Evolutionary conservation across 2,888 invertebrate genomes (phyloP), one percentile per base, ranked within the genome.

Genomic region (Drosophila stalkeri): DNA sequence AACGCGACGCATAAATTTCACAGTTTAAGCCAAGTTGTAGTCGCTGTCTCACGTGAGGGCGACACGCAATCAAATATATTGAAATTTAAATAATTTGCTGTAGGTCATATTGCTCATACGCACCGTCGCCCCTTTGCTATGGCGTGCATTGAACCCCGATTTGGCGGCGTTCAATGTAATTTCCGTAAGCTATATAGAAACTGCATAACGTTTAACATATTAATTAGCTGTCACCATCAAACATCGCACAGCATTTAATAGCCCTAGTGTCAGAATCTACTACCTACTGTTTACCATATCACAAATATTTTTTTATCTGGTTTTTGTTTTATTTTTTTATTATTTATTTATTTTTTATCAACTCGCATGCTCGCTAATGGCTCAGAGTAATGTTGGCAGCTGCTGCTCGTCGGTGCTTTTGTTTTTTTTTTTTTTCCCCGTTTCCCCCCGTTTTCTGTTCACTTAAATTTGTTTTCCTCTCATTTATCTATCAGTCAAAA

Each of bases 111-210:
- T 81, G 71, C 79, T 49, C 82, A 78, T 80, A 78, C 82, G 55
- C 35, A 35, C 46, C 35, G 57, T 6, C 31, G 35, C 27, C 18
- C 43, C 54, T 27, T 16, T 33, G 54, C 16, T 52, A 56, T 31
- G 51, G 41, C 90, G 85, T 90, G 75, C 85, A 82, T 82, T 85
- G 85, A 85, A 85, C 85, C 60, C 60, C 72, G 44, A 73, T 74
- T 76, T 54, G 59, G 69, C 33, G 11, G 23, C n/a, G 39, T 41
- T 72, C 79, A 81, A 78, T 72, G 72, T 65, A 65, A 81, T 68
- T 72, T 63, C 86, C 82, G 90, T 75, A 80, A 75, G 64, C 73
- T 43, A 56, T 64, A 56, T 43, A 60, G 16, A 46, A 43, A 60
- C 31, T 75, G 64, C 62, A 60, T 14, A 60, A 11, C 44, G 73